A percentile compares a stretch with the other conserved stretches of the same genome.
Conservation (phyloP, 2,888 invertebrate species). For the Pharmacophagus antenor region DNA sequence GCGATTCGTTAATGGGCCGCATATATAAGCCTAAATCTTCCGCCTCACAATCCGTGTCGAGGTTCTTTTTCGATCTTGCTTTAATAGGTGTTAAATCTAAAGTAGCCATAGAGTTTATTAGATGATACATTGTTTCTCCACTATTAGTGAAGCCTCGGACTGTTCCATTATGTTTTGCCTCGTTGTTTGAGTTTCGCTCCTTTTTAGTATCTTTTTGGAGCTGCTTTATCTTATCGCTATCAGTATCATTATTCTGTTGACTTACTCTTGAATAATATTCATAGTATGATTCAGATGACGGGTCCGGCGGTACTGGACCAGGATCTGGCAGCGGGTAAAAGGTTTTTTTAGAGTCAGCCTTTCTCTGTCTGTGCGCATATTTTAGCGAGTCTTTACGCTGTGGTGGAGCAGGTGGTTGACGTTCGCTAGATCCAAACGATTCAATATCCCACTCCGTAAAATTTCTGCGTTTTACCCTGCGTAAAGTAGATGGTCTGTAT, state of each 20-base stretch:
- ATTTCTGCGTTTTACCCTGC: constrained; percentile 78
- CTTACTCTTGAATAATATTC: constrained; percentile 77
- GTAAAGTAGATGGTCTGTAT: constrained; percentile 81
- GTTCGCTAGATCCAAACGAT: constrained; percentile 58
- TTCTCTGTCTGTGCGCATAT: constrained; percentile 76
- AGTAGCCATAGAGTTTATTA: constrained; percentile 75
- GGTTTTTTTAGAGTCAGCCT: constrained; percentile 68
- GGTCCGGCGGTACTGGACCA: constrained; percentile 71
- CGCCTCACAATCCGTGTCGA: constrained; percentile 61
- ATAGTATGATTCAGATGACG: constrained; percentile 74
- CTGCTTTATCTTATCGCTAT: constrained; percentile 72
- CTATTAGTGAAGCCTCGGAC: constrained; percentile 44
- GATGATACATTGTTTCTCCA: constrained; percentile 65
- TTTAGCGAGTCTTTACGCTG: constrained; percentile 75
- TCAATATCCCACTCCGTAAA: constrained; percentile 82
- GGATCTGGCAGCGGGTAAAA: constrained; percentile 70
- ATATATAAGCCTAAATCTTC: constrained; percentile 75
- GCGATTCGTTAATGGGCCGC: constrained; percentile 67
- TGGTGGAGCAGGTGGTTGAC: constrained; percentile 67
- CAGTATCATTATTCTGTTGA: constrained; percentile 75
- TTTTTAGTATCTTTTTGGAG: constrained; percentile 61
- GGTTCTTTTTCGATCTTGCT: constrained; percentile 59
- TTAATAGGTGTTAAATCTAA: constrained; percentile 68
- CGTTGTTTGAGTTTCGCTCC: constrained; percentile 47
- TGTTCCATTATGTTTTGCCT: constrained; percentile 37